A percentile compares a stretch with the other conserved stretches of the same genome.
phyloP scores from a whole-genome alignment of 2,113 vertebrate genomes.

The Ptyas mucosa region DNA sequence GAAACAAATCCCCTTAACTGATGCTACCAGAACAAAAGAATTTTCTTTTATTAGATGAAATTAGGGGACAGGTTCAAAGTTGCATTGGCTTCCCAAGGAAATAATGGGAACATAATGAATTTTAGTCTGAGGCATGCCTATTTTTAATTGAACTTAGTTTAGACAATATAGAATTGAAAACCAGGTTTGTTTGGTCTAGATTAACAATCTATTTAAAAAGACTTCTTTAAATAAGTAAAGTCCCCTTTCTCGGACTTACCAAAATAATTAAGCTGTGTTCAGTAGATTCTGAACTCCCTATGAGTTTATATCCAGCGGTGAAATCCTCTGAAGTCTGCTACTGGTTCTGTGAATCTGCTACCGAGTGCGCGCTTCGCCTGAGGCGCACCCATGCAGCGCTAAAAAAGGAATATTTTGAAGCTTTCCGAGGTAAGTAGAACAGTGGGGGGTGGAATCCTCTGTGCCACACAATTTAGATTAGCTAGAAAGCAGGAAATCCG shows the following conservation, averaged over 20 bases:
- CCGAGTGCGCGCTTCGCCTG: too few relatives aligned
- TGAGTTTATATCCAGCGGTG: too few relatives aligned
- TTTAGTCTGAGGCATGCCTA: not conserved
- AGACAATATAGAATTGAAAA: not conserved
- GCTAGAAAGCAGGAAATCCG: too few relatives aligned
- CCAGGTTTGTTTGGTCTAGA: not conserved
- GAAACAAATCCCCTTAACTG: not conserved
- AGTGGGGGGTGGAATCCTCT: too few relatives aligned
- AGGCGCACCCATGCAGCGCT: too few relatives aligned
- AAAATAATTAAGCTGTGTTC: not conserved
- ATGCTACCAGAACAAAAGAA: not conserved
- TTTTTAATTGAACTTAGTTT: not conserved
- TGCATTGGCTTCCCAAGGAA: not conserved
- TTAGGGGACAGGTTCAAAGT: not conserved
- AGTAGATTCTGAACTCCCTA: not conserved
- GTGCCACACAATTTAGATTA: too few relatives aligned
- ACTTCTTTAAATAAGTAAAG: not conserved
- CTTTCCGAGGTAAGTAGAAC: too few relatives aligned
- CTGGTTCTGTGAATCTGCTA: too few relatives aligned
- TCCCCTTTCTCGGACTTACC: not conserved
- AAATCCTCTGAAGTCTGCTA: too few relatives aligned
- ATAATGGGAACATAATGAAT: not conserved
- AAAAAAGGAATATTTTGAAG: too few relatives aligned
- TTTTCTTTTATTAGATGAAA: not conserved
- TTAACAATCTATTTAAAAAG: not conserved